phyloP scores from a whole-genome alignment of 23 tunicate genomes.

The Halocynthia aurantium region DNA sequence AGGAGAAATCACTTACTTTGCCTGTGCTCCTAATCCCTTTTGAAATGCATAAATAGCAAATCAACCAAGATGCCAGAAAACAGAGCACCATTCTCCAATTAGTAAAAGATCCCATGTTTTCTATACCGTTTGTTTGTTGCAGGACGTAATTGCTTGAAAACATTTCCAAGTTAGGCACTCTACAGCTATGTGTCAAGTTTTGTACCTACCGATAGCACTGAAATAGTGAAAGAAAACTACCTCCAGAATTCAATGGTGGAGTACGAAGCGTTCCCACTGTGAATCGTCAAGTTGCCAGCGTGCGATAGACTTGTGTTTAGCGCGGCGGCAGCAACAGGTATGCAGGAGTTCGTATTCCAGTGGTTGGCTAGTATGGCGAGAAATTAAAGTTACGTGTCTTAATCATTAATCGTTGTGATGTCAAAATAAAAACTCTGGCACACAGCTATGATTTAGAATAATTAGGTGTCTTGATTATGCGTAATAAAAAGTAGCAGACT shows the following conservation, averaged over 20 bases:
- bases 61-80: slow-evolving; percentile 41
- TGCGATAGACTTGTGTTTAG: background rate
- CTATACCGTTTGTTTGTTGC: slow-evolving; percentile 16
- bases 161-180: too few relatives aligned
- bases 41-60: slow-evolving; percentile 54
- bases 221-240: background rate
- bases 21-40: slow-evolving; percentile 83
- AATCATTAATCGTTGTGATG: too few relatives aligned
- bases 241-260: slow-evolving; percentile 25
- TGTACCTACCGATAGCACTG: too few relatives aligned
- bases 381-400: too few relatives aligned
- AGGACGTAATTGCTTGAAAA: slow-evolving; percentile 20
- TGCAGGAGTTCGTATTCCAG: slow-evolving; percentile 24
- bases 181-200: too few relatives aligned
- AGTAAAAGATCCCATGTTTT: slow-evolving; percentile 21
- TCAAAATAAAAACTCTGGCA: too few relatives aligned
- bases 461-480: too few relatives aligned
- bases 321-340: background rate
- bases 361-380: background rate
- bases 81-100: slow-evolving; percentile 36
- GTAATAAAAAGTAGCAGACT: too few relatives aligned
- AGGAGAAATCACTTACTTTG: slow-evolving; percentile 27
- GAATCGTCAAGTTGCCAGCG: too few relatives aligned
- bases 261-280: too few relatives aligned
- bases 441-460: too few relatives aligned